Conservation (phyloP, 2,888 invertebrate species). For the Ophioninae sp. region DNA sequence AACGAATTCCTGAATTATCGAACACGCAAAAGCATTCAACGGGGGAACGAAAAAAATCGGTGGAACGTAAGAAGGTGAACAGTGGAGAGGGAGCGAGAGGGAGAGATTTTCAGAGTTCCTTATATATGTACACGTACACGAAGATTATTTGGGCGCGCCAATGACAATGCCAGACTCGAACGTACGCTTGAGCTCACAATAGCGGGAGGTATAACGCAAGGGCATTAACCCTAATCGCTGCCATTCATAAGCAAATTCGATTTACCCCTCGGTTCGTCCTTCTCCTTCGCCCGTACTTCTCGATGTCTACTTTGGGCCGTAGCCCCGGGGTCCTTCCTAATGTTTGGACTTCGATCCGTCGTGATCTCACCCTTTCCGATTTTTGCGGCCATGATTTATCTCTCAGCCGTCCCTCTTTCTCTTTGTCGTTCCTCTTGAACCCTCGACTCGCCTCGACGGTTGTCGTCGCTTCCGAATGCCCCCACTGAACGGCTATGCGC, state of each 20-base stretch:
- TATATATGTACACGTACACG: constrained; percentile 18
- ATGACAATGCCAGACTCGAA: constrained; percentile 66
- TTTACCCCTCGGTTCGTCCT: constrained; percentile 66
- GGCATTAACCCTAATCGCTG: constrained; percentile 73
- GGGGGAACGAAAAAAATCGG: not conserved
- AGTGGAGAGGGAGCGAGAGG: not conserved
- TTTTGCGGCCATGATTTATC: constrained; percentile 26
- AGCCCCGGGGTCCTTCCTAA: constrained; percentile 66
- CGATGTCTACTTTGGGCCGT: constrained; percentile 28
- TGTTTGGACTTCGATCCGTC: constrained; percentile 68
- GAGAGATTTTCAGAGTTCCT: constrained; percentile 14
- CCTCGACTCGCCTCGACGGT: not conserved
- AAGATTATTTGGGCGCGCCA: constrained; percentile 51
- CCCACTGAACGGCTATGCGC: constrained; percentile 18
- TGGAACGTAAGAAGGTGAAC: not conserved
- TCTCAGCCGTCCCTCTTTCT: constrained; percentile 8
- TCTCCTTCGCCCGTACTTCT: constrained; percentile 13
- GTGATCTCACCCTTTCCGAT: constrained; percentile 57
- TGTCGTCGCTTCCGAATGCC: not conserved
- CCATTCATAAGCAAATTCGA: constrained; percentile 75
- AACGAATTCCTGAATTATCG: constrained; percentile 3
- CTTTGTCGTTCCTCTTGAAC: constrained; percentile 6
- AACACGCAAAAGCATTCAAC: not conserved
- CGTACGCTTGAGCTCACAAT: constrained; percentile 67
- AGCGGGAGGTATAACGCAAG: constrained; percentile 66